These are phyloP conservation scores for Phainopepla nitens DNA, from an alignment of 2,113 vertebrate genomes.

Conservation along the genomic window DNA sequence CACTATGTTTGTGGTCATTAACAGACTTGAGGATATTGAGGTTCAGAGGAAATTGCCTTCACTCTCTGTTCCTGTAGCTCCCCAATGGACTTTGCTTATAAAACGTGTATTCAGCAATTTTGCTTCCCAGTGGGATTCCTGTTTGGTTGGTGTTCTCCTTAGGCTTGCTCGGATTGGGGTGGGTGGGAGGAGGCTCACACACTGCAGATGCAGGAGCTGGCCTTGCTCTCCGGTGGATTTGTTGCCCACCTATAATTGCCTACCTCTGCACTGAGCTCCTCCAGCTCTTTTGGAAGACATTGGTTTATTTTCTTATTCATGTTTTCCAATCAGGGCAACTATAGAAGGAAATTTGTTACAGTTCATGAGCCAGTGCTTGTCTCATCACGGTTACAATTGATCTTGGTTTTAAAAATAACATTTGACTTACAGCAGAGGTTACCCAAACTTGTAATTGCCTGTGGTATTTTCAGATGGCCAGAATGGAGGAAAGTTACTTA, in stretches of 20 bases:
- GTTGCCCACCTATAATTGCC: neutral
- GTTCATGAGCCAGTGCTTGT: neutral
- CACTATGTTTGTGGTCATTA: neutral
- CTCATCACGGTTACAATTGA: neutral
- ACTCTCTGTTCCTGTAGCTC: neutral
- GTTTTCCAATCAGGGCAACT: neutral
- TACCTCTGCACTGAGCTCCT: neutral
- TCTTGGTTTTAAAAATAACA: neutral
- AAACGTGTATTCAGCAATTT: neutral
- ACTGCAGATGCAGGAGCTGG: neutral
- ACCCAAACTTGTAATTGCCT: neutral
- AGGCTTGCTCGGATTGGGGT: neutral
- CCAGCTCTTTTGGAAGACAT: neutral
- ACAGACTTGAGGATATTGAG: neutral
- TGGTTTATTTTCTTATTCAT: neutral
- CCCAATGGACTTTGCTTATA: neutral
- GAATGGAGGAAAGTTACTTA: neutral
- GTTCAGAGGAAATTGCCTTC: neutral
- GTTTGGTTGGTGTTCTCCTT: neutral
- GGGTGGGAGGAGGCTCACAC: neutral
- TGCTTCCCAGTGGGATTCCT: neutral
- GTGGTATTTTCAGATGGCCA: neutral
- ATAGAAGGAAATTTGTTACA: neutral
- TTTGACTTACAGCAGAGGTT: neutral
- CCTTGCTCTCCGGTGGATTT: neutral